These are phyloP conservation scores for Epicauta chinensis DNA, from an alignment of 1,140 invertebrate species.

Conservation along the genomic window DNA sequence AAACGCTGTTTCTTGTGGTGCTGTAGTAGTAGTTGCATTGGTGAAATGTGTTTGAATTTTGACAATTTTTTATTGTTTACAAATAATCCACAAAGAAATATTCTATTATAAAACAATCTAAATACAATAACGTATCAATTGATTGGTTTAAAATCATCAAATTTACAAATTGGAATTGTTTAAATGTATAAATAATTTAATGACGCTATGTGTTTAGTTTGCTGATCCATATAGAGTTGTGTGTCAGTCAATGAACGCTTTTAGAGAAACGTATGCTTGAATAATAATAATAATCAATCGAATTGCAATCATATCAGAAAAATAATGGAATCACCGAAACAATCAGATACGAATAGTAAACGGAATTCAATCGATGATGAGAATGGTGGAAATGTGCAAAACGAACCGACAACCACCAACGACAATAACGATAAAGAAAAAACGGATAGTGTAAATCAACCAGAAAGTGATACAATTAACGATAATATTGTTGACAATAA, in stretches of 20 bases:
- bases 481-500: neutral
- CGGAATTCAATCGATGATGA: too few relatives aligned
- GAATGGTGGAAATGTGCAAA: too few relatives aligned
- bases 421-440: neutral
- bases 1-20: neutral
- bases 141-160: too few relatives aligned
- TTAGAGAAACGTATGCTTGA: neutral
- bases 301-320: neutral
- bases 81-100: too few relatives aligned
- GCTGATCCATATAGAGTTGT: neutral
- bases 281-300: too few relatives aligned
- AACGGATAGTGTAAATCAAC: neutral
- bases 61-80: neutral
- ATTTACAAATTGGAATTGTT: neutral
- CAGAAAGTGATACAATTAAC: neutral
- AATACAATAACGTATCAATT: too few relatives aligned
- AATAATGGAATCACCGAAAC: neutral
- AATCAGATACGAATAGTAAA: neutral
- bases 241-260: neutral
- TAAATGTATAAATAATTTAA: neutral
- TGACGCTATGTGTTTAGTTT: neutral
- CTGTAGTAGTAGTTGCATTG: too few relatives aligned
- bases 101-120: too few relatives aligned
- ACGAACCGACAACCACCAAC: too few relatives aligned
- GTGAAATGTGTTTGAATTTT: neutral